Evolutionary conservation across 1,140 invertebrate species (phyloP).

Genomic region (Drosophila littoralis): DNA sequence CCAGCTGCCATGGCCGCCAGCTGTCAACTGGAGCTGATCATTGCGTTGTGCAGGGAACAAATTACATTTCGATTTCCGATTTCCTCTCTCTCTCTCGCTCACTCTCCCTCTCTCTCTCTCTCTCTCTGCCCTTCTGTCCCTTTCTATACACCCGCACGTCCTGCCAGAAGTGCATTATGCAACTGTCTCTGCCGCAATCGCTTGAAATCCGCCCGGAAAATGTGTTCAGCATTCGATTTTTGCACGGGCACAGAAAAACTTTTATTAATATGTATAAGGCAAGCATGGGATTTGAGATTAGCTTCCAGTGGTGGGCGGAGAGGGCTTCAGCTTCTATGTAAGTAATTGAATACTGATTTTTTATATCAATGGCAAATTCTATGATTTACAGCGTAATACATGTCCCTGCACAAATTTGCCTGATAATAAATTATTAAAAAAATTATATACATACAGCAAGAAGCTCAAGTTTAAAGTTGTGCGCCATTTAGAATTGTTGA

Average conservation of each 20-base stretch:
- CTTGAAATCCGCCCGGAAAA: slow-evolving; percentile 45
- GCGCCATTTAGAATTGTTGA: neutral
- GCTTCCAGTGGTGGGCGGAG: slow-evolving; percentile 1
- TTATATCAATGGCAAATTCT: neutral
- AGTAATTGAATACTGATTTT: slow-evolving; percentile 26
- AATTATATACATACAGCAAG: neutral
- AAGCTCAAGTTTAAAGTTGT: neutral
- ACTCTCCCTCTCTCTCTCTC: neutral
- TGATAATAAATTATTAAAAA: neutral
- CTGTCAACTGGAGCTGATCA: slow-evolving; percentile 60
- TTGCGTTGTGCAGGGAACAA: slow-evolving; percentile 60
- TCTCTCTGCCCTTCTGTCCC: neutral
- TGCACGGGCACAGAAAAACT: slow-evolving; percentile 36
- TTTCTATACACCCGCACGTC: neutral
- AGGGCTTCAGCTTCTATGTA: neutral
- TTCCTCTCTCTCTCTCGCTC: slow-evolving; percentile 7
- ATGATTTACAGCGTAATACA: neutral
- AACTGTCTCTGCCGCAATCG: slow-evolving; percentile 42
- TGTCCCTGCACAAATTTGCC: neutral
- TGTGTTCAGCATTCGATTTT: slow-evolving; percentile 44
- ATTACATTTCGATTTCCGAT: slow-evolving; percentile 78
- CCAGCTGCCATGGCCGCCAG: slow-evolving; percentile 54
- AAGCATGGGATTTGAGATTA: slow-evolving; percentile 59
- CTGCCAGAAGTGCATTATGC: slow-evolving; percentile 43
- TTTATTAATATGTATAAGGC: slow-evolving; percentile 64